Conservation (phyloP, 2,888 invertebrate genomes). For the Hydrotaea cyrtoneurina region DNA sequence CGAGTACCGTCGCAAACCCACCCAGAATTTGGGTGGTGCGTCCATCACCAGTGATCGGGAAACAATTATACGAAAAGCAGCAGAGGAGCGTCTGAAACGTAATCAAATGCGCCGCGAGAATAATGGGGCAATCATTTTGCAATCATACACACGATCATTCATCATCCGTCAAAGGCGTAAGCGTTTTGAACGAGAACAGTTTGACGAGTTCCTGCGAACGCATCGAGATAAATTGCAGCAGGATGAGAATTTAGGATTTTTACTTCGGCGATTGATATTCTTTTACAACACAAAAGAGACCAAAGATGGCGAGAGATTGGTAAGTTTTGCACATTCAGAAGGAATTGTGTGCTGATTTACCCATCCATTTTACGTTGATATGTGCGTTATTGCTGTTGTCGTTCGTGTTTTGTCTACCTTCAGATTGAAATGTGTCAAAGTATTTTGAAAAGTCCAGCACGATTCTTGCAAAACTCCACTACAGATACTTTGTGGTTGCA, state of each 20-base stretch:
- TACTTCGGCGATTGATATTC: constrained; percentile 87
- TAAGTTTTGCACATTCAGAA: constrained; percentile 75
- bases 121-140: constrained; percentile 90
- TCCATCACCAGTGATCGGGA: constrained; percentile 87
- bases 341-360: no score
- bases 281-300: constrained; percentile 84
- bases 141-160: constrained; percentile 90
- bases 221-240: constrained; percentile 81
- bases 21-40: constrained; percentile 94
- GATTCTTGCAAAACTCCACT: constrained; percentile 77
- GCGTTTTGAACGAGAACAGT: constrained; percentile 85
- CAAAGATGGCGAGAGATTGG: constrained; percentile 86
- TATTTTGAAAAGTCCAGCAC: constrained; percentile 77
- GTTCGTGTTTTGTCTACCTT: background rate
- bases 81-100: constrained; percentile 92
- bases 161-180: constrained; percentile 86
- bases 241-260: constrained; percentile 80
- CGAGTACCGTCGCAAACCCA: constrained; percentile 91
- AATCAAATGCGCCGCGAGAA: constrained; percentile 90
- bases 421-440: constrained; percentile 80
- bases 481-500: constrained; percentile 77
- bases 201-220: constrained; percentile 84
- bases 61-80: constrained; percentile 87
- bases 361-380: no score
- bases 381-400: no score